Percentiles rank a stretch among this genome's conserved stretches.
Evolutionary conservation across 1,140 invertebrate genomes (phyloP).

Genomic region (Chymomyza costata): DNA sequence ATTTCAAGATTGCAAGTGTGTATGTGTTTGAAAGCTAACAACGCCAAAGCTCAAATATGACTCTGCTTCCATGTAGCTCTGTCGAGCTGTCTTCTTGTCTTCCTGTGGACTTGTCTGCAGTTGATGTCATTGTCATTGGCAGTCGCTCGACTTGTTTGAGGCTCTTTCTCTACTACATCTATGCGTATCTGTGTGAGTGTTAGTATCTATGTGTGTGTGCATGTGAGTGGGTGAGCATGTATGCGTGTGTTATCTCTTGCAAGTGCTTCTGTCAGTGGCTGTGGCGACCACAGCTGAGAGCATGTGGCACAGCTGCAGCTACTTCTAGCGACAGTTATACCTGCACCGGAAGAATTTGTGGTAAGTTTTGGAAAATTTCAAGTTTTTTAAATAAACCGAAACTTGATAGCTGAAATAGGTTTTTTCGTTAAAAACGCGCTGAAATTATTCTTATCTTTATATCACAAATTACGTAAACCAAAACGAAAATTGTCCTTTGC

Average conservation of each 20-base stretch:
- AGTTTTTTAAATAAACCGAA: no score
- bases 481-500: no score
- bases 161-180: no score
- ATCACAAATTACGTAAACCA: no score
- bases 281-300: not conserved
- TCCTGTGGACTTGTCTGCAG: conserved; percentile 58
- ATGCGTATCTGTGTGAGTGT: no score
- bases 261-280: not conserved
- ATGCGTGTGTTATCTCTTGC: conserved; percentile 26
- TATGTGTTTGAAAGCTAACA: not conserved
- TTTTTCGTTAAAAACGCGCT: no score
- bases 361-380: no score
- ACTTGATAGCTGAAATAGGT: no score
- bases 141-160: conserved; percentile 34
- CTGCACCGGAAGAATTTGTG: no score
- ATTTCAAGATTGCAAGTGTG: conserved; percentile 12
- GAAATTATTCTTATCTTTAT: no score
- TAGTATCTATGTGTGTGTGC: conserved; percentile 26
- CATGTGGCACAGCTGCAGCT: conserved; percentile 7
- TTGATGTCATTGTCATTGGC: conserved; percentile 69
- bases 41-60: not conserved
- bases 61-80: conserved; percentile 1
- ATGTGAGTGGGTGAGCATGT: no score
- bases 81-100: no score
- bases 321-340: conserved; percentile 7